These are phyloP conservation scores for Cerastis rubricosa DNA, from an alignment of 2,888 invertebrate species.

Conservation along the genomic window DNA sequence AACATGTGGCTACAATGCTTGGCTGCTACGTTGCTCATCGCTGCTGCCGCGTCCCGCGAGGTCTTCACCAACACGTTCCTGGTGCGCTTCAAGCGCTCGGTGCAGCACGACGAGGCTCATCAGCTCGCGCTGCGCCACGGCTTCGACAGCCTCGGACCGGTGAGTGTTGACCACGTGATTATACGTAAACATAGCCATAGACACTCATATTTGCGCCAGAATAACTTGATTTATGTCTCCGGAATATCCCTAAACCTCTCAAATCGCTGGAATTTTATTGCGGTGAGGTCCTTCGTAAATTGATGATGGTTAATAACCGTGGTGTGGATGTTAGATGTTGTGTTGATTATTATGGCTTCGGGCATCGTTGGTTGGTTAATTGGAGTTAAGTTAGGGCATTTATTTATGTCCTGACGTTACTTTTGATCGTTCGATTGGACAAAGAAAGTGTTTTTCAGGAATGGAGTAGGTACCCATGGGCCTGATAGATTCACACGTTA, in stretches of 20 bases:
- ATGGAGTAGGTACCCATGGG: background rate
- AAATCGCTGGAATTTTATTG: slow-evolving; percentile 60
- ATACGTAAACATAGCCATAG: slow-evolving; percentile 84
- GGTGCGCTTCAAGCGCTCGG: slow-evolving; percentile 96
- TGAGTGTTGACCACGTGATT: slow-evolving; percentile 92
- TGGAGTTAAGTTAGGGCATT: slow-evolving; percentile 31
- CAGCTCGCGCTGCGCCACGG: slow-evolving; percentile 96
- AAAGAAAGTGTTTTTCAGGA: slow-evolving; percentile 5
- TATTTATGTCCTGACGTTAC: slow-evolving; percentile 31
- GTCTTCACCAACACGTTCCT: slow-evolving; percentile 99
- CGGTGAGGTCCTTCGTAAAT: slow-evolving; percentile 57
- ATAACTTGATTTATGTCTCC: slow-evolving; percentile 65
- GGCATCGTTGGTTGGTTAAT: slow-evolving; percentile 21
- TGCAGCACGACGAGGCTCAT: slow-evolving; percentile 94
- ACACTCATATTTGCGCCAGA: slow-evolving; percentile 64
- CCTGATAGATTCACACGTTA: slow-evolving; percentile 5
- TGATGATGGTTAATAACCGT: slow-evolving; percentile 42
- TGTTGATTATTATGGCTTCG: slow-evolving; percentile 46
- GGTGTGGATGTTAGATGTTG: slow-evolving; percentile 27
- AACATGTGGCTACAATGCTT: slow-evolving; percentile 89
- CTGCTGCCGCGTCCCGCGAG: slow-evolving; percentile 89
- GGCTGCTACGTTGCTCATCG: slow-evolving; percentile 84
- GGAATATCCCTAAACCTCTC: slow-evolving; percentile 39
- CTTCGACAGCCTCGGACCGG: slow-evolving; percentile 98
- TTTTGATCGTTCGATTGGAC: slow-evolving; percentile 16